Evolutionary conservation across 92 coral and sea anemone genomes (phyloP).

Genomic region (Porites cylindrica): DNA sequence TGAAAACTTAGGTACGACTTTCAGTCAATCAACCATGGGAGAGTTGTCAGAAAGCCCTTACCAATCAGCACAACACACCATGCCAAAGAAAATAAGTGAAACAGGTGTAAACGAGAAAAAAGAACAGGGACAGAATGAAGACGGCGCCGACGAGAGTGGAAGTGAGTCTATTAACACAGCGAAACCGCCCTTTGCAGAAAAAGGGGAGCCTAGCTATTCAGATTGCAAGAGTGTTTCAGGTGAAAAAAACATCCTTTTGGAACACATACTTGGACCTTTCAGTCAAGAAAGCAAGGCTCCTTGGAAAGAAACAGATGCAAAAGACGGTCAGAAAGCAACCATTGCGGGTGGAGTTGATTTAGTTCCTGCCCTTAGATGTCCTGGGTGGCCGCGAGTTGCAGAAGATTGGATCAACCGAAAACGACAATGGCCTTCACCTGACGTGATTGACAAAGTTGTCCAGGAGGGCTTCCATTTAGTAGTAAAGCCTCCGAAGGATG

Average conservation of each 20-base stretch:
- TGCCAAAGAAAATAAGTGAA: neutral
- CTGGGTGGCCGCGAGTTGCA: conserved; percentile 82
- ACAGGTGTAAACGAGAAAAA: neutral
- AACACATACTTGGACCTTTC: neutral
- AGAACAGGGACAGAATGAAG: neutral
- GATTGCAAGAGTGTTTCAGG: neutral
- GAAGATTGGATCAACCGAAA: conserved; percentile 69
- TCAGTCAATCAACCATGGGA: neutral
- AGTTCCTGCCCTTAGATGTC: conserved; percentile 75
- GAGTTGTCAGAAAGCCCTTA: neutral
- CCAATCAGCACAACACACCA: neutral
- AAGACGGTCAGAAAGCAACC: no score
- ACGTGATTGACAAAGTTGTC: conserved; percentile 52
- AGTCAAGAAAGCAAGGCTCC: neutral
- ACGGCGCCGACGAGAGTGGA: neutral
- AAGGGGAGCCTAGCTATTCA: neutral
- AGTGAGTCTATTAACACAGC: neutral
- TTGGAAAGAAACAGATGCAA: neutral
- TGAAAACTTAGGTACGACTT: neutral
- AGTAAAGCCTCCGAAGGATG: conserved; percentile 63
- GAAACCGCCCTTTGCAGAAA: neutral
- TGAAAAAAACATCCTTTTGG: neutral
- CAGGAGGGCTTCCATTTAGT: conserved; percentile 72
- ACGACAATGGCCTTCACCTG: conserved; percentile 82
- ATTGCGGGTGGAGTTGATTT: conserved; percentile 46